Conservation (phyloP, 2,113 vertebrate genomes). For the Thalassarche chlororhynchos region DNA sequence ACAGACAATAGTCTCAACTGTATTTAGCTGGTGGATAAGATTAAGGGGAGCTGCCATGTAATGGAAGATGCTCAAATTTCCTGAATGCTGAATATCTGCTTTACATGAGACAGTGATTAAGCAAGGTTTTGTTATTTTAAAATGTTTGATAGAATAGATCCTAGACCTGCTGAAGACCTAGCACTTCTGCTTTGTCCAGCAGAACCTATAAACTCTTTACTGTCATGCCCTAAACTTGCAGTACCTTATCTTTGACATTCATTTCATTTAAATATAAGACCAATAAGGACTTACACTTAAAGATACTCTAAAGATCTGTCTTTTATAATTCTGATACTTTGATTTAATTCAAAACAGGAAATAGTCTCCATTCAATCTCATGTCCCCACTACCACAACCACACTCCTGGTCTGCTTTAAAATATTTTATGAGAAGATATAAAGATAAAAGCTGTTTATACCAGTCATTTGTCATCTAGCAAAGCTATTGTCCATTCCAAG, state of each 20-base stretch:
- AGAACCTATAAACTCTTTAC: not conserved
- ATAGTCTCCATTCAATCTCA: not conserved
- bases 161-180: not conserved
- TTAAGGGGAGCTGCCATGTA: not conserved
- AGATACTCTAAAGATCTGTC: not conserved
- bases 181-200: not conserved
- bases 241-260: not conserved
- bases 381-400: not conserved
- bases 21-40: not conserved
- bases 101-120: not conserved
- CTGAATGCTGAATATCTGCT: not conserved
- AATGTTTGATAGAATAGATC: not conserved
- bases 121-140: not conserved
- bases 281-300: not conserved
- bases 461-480: not conserved
- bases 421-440: not conserved
- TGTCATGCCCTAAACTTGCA: fast-evolving
- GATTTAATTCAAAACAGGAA: not conserved
- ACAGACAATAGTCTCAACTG: not conserved
- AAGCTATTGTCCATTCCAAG: not conserved
- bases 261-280: not conserved
- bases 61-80: not conserved
- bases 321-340: not conserved
- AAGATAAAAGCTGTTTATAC: not conserved
- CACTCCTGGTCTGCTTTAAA: not conserved